phyloP scores from a whole-genome alignment of 2,888 invertebrate species.

The Drosophila meridiana region DNA sequence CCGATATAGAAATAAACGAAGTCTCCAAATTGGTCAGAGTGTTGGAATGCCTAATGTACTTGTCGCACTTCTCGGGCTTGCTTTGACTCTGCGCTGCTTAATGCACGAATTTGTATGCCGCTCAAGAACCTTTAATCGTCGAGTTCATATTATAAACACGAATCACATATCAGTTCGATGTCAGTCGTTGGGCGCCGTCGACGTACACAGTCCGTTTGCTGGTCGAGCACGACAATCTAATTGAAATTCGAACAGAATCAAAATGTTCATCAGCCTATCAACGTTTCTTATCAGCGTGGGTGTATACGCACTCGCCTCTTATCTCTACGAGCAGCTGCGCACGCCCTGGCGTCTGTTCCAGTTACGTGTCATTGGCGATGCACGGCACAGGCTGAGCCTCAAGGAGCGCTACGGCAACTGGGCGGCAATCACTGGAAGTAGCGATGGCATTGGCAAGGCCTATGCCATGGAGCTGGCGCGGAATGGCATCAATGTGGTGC shows the following conservation, averaged over 20 bases:
- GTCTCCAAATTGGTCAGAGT: neutral
- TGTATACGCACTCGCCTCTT: conserved; percentile 85
- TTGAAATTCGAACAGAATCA: conserved; percentile 30
- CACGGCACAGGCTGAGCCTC: conserved; percentile 87
- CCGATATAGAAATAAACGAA: conserved; percentile 19
- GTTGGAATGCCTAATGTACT: conserved; percentile 5
- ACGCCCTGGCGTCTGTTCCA: conserved; percentile 86
- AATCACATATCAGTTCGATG: neutral
- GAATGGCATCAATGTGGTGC: conserved; percentile 90
- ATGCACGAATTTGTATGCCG: conserved; percentile 48
- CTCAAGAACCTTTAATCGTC: conserved; percentile 10
- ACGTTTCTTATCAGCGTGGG: conserved; percentile 86
- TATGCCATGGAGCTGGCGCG: conserved; percentile 92
- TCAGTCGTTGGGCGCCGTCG: neutral
- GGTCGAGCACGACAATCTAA: conserved; percentile 25
- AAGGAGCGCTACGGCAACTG: conserved; percentile 91
- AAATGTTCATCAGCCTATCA: conserved; percentile 47
- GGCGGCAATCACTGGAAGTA: conserved; percentile 95
- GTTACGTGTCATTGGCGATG: conserved; percentile 84
- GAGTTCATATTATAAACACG: neutral
- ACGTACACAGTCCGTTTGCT: conserved; percentile 35
- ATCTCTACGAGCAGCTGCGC: conserved; percentile 87
- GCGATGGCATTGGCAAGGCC: conserved; percentile 95
- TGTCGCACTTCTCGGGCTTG: conserved; percentile 17
- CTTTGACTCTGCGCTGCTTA: conserved; percentile 17